These are phyloP conservation scores for Muscicapa striata DNA, from an alignment of 2,797 vertebrate genomes.

Conservation along the genomic window DNA sequence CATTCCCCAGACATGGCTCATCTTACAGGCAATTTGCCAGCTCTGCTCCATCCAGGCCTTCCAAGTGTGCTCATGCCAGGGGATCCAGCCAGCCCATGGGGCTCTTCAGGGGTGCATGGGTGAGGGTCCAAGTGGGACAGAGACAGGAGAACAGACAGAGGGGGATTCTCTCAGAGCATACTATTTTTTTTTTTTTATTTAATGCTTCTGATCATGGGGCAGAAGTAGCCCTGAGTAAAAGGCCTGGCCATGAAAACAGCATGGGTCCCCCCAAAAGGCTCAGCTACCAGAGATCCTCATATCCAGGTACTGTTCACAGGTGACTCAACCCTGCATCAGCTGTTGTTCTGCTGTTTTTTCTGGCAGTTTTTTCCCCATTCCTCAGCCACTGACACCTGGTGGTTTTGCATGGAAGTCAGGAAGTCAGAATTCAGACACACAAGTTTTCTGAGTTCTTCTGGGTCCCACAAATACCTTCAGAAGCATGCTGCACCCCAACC, in stretches of 20 bases:
- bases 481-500: background rate
- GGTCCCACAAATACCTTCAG: background rate
- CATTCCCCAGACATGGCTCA: background rate
- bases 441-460: background rate
- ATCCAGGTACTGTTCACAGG: background rate
- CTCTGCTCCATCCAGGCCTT: background rate
- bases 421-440: background rate
- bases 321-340: background rate
- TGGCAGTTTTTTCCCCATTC: background rate
- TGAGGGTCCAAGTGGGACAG: background rate
- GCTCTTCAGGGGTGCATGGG: background rate
- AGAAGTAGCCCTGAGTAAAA: background rate
- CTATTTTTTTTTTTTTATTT: background rate
- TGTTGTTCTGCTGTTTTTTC: background rate
- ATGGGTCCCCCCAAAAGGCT: background rate
- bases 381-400: conserved; percentile 22
- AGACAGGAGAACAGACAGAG: background rate
- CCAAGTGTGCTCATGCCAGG: background rate
- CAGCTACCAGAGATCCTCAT: background rate
- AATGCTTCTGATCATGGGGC: background rate
- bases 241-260: background rate
- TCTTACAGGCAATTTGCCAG: background rate
- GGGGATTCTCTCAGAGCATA: background rate
- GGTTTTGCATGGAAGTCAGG: background rate
- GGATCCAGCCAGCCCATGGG: background rate